These are phyloP conservation scores for Daubentonia madagascariensis DNA, from an alignment of 2,113 vertebrate genomes.

Conservation along the genomic window DNA sequence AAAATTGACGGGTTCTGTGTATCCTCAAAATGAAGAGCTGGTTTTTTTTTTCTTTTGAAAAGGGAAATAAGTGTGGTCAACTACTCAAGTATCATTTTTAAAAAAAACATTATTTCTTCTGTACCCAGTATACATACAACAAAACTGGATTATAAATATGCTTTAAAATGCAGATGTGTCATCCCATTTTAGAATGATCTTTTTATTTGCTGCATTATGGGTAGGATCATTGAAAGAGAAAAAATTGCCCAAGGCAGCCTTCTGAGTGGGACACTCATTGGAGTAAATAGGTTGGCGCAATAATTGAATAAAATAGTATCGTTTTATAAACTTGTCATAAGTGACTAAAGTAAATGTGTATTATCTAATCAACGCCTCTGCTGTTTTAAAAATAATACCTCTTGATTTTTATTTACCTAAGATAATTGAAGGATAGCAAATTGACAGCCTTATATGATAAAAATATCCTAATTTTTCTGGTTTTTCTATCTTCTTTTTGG, in stretches of 20 bases:
- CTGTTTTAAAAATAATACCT: not conserved
- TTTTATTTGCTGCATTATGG: not conserved
- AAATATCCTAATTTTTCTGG: not conserved
- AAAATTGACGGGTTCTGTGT: not conserved
- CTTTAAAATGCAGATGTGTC: not conserved
- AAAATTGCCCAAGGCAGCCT: not conserved
- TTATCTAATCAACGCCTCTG: not conserved
- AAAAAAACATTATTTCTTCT: not conserved
- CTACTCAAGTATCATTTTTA: not conserved
- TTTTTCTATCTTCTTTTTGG: not conserved
- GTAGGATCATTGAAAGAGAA: not conserved
- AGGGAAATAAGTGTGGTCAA: not conserved
- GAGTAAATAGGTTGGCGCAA: not conserved
- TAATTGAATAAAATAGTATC: constrained; percentile 20
- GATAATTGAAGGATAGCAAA: not conserved
- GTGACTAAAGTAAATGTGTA: not conserved
- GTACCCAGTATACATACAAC: not conserved
- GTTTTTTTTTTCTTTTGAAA: not conserved
- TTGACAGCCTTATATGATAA: not conserved
- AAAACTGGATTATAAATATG: not conserved
- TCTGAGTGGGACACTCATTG: not conserved
- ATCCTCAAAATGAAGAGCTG: not conserved
- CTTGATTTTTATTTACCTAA: constrained; percentile 8
- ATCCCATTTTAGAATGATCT: not conserved
- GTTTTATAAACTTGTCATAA: not conserved